These are phyloP conservation scores for Girardia tigrina DNA, from an alignment of 2,888 invertebrate genomes.

Conservation along the genomic window DNA sequence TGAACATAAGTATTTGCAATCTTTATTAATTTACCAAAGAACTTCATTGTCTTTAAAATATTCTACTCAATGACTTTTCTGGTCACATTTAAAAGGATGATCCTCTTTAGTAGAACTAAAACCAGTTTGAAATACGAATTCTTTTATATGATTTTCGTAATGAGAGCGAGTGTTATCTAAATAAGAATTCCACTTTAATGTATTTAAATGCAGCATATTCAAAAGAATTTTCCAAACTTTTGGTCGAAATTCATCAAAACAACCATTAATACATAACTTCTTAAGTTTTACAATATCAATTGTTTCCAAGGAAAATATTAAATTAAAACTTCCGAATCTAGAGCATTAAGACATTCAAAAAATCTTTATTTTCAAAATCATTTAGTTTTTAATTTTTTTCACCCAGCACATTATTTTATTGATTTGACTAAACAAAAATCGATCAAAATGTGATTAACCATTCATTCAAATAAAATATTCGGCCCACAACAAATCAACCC, in stretches of 20 bases:
- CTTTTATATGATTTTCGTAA: background rate
- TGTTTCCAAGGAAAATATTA: background rate
- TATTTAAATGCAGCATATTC: background rate
- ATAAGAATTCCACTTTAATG: background rate
- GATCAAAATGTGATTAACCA: too few species aligned
- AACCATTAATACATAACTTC: background rate
- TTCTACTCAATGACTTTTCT: constrained; percentile 83
- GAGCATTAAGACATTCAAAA: too few species aligned
- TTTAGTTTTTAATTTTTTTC: too few species aligned
- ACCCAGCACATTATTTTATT: too few species aligned
- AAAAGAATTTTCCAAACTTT: background rate
- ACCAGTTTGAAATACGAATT: background rate
- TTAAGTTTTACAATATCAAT: background rate
- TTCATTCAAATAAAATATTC: too few species aligned
- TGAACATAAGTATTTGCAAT: constrained; percentile 75
- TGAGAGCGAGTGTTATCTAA: background rate
- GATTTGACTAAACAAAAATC: too few species aligned
- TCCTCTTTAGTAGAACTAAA: background rate
- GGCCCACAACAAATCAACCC: too few species aligned
- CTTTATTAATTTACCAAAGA: constrained; percentile 87
- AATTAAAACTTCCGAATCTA: background rate
- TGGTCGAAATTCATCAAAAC: background rate
- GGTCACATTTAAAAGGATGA: constrained; percentile 72
- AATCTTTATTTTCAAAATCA: too few species aligned
- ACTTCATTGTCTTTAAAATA: constrained; percentile 96